Base-by-base conservation (phyloP, 2,797 vertebrate species). In the Numenius phaeopus region DNA sequence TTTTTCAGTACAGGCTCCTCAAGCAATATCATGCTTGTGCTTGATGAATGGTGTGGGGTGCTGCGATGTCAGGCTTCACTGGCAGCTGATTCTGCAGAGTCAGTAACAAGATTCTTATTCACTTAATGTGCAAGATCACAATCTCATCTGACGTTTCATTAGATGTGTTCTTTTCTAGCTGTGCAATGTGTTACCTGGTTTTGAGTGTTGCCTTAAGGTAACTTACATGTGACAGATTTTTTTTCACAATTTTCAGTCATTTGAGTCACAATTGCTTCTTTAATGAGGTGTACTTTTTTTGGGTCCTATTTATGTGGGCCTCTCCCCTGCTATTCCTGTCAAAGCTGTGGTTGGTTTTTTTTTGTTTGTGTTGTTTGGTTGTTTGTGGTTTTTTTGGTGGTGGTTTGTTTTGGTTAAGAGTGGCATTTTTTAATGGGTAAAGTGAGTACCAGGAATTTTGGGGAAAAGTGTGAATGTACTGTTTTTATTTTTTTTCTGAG, bases 21-120 rank as follows among this genome's bases (percentile, higher is more conserved):
- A 4, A 54, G 54, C 10, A 3, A 0, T 9, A 24, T 40, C 4
- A 2, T 30, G 10, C 29, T 55, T 29, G 24, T 26, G 21, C 47
- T 6, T 67, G 29, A 6, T n/a, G 52, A 73, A 27, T 46, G 70
- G 11, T 14, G 14, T n/a, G 32, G 21, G 32, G 14, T 69, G 10
- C 44, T 78, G 46, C 52, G 34, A 44, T 20, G 19, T 34, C 18
- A 14, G 26, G 22, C 40, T 55, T 40, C 26, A 11, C 34, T 18
- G 59, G 37, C 55, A 59, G 9, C 19, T 30, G 11, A 14, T 67
- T 57, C 58, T 70, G 19, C 21, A 40, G 32, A 64, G 16, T 76
- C 55, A 14, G 23, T 22, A 44, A 49, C 14, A 61, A 65, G 62
- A 29, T 29, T n/a, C 29, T 32, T 47, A 12, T 1, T 76, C 17